Evolutionary conservation across 2,113 vertebrate genomes (phyloP).

Genomic region (Bombycilla garrulus): DNA sequence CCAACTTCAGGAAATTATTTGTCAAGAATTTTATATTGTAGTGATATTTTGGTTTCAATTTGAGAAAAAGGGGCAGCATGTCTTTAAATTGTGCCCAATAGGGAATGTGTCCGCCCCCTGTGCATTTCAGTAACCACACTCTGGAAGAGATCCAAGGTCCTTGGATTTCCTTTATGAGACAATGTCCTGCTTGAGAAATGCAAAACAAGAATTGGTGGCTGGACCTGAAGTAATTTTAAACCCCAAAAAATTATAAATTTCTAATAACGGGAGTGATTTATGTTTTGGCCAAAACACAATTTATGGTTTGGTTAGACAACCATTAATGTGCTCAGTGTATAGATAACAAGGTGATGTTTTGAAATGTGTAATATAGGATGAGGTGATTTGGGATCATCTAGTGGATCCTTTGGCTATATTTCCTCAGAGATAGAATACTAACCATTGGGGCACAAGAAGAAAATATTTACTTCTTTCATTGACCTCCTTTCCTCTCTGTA

Average conservation of each 20-base stretch:
- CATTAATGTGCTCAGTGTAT: not conserved
- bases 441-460: not conserved
- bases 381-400: not conserved
- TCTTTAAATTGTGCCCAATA: not conserved
- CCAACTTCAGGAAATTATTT: not conserved
- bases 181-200: not conserved
- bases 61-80: not conserved
- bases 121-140: not conserved
- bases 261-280: not conserved
- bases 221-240: not conserved
- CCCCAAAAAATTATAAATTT: not conserved
- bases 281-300: not conserved
- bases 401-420: not conserved
- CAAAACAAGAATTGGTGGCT: not conserved
- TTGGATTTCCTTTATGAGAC: not conserved
- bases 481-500: not conserved
- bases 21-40: not conserved
- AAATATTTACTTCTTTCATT: not conserved
- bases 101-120: not conserved
- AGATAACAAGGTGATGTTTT: not conserved
- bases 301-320: not conserved
- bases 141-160: not conserved
- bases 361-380: not conserved
- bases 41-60: not conserved
- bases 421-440: not conserved